Percentiles rank a stretch among this genome's conserved stretches.
phyloP scores from a whole-genome alignment of 2,797 vertebrate genomes.

The Anguilla obscura region DNA sequence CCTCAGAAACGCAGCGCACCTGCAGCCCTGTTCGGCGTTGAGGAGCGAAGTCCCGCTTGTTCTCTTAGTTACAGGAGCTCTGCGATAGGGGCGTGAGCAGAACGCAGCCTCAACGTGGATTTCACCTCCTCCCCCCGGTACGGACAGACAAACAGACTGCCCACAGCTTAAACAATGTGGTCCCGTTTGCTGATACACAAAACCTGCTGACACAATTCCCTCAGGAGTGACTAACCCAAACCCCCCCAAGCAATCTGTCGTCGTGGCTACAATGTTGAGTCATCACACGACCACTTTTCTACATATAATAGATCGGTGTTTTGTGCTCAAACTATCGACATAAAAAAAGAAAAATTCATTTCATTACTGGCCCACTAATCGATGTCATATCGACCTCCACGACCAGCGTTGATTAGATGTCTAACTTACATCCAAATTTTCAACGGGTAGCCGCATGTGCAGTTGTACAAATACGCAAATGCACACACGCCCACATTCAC shows the following conservation, averaged over 20 bases:
- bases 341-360: no score
- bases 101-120: background rate
- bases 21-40: background rate
- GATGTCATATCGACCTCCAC: no score
- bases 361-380: no score
- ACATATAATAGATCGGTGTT: no score
- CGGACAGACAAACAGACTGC: background rate
- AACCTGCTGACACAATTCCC: background rate
- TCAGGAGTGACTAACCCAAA: background rate
- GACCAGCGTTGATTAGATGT: no score
- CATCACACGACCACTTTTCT: no score
- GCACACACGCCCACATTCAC: background rate
- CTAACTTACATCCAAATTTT: no score
- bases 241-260: no score
- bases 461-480: background rate
- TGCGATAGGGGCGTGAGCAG: background rate
- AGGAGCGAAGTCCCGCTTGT: background rate
- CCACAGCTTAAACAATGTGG: background rate
- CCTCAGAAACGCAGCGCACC: background rate
- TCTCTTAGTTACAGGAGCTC: background rate
- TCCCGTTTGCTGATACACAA: background rate
- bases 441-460: no score
- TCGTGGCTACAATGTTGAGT: no score
- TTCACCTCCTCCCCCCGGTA: background rate
- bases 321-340: background rate